phyloP scores from a whole-genome alignment of 2,113 vertebrate genomes.

The Gambusia holbrooki region DNA sequence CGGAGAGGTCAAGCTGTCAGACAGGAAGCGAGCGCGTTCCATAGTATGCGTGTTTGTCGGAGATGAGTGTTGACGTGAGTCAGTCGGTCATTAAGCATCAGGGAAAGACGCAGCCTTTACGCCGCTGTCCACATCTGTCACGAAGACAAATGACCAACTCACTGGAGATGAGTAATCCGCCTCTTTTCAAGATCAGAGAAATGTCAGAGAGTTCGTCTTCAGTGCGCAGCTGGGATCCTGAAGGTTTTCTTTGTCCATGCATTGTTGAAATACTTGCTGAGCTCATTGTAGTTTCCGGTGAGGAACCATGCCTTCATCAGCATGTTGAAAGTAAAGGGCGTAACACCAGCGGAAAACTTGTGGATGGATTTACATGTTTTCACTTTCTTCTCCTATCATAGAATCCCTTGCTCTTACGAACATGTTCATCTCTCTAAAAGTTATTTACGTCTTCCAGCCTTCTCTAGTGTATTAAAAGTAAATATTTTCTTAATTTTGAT shows the following conservation, averaged over 20 bases:
- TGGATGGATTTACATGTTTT: constrained; percentile 45
- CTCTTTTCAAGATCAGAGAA: constrained; percentile 29
- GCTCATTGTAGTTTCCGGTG: constrained; percentile 22
- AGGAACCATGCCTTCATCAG: constrained; percentile 11
- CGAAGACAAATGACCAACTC: constrained; percentile 29
- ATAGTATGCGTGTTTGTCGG: constrained; percentile 28
- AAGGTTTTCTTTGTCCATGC: constrained; percentile 17
- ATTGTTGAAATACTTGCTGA: constrained; percentile 39
- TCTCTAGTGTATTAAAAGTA: constrained; percentile 19
- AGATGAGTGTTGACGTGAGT: constrained; percentile 61
- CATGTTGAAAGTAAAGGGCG: constrained; percentile 23
- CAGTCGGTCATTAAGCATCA: constrained; percentile 30
- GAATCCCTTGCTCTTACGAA: constrained; percentile 41
- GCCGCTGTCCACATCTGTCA: constrained; percentile 34
- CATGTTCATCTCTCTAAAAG: constrained; percentile 16
- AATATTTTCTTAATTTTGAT: background rate
- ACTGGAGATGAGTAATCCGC: constrained; percentile 44
- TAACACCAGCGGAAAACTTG: constrained; percentile 39
- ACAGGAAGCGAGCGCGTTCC: constrained; percentile 66
- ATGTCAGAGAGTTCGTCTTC: constrained; percentile 17
- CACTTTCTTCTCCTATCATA: constrained; percentile 30
- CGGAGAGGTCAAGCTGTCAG: constrained; percentile 43
- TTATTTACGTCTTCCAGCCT: background rate
- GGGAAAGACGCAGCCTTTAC: constrained; percentile 19
- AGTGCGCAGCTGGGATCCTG: constrained; percentile 25